A percentile compares a stretch with the other conserved stretches of the same genome.
phyloP scores from a whole-genome alignment of 2,888 invertebrate species.

The Myopa testacea region DNA sequence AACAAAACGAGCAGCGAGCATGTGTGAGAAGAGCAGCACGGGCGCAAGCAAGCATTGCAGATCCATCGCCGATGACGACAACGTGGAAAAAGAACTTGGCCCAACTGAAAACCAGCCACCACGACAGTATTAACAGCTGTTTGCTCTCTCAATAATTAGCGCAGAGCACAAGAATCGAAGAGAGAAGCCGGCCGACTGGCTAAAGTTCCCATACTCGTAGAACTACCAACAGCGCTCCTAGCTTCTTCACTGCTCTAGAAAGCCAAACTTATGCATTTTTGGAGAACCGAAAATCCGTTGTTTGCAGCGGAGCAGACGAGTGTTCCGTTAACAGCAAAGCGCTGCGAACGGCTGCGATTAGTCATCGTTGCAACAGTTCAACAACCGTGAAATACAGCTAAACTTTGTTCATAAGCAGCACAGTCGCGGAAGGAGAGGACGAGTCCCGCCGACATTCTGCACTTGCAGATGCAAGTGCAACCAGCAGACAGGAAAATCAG shows the following conservation, averaged over 20 bases:
- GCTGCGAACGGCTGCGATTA: constrained; percentile 33
- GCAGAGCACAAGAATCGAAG: neutral
- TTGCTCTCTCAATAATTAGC: constrained; percentile 25
- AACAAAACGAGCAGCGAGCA: constrained; percentile 43
- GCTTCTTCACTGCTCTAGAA: constrained; percentile 21
- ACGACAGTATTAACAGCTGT: constrained; percentile 24
- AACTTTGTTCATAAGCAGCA: constrained; percentile 34
- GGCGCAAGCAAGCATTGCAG: neutral
- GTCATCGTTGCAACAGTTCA: constrained; percentile 36
- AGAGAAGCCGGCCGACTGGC: neutral
- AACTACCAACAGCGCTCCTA: neutral
- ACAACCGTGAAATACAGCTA: constrained; percentile 34
- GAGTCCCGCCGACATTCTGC: constrained; percentile 26
- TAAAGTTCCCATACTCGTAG: constrained; percentile 5
- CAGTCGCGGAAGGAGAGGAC: neutral
- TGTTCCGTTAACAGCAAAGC: constrained; percentile 37
- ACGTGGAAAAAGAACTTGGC: constrained; percentile 17
- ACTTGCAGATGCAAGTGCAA: neutral
- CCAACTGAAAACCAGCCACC: neutral
- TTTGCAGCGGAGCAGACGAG: constrained; percentile 24
- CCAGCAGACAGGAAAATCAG: neutral
- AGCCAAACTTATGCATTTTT: constrained; percentile 19
- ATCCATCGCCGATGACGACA: constrained; percentile 13
- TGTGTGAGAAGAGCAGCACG: neutral
- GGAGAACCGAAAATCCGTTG: constrained; percentile 10